Percentiles rank a stretch among this genome's conserved stretches.
These are phyloP conservation scores for Lysandra bellargus DNA, from an alignment of 2,888 invertebrate genomes.

Conservation along the genomic window DNA sequence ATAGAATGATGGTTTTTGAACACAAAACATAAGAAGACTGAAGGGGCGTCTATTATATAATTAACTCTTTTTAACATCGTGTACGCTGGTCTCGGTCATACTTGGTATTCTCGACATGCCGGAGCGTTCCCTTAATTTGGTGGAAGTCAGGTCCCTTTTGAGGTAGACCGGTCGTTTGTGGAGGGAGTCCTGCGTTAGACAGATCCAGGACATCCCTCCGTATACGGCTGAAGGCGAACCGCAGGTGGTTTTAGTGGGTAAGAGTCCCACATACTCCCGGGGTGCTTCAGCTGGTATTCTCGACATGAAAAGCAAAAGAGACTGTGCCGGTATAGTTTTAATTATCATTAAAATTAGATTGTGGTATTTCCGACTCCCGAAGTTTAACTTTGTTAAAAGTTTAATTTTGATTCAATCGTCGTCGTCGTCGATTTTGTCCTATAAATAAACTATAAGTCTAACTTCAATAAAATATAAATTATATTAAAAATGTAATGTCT, in stretches of 20 bases:
- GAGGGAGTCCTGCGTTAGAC: too few species aligned
- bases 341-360: background rate
- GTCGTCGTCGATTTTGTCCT: background rate
- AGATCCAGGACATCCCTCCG: too few species aligned
- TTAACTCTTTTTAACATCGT: background rate
- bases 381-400: background rate
- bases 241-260: too few species aligned
- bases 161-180: too few species aligned
- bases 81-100: background rate
- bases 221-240: too few species aligned
- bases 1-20: background rate
- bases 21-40: conserved; percentile 7
- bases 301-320: too few species aligned
- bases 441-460: background rate
- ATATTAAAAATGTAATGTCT: background rate
- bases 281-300: too few species aligned
- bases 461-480: background rate
- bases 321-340: too few species aligned
- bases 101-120: background rate
- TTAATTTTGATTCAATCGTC: background rate
- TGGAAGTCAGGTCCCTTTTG: too few species aligned
- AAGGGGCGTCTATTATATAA: background rate
- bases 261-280: too few species aligned
- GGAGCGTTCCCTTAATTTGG: too few species aligned
- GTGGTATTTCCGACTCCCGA: background rate